phyloP scores from a whole-genome alignment of 2,888 invertebrate species.

The Carterocephalus palaemon region DNA sequence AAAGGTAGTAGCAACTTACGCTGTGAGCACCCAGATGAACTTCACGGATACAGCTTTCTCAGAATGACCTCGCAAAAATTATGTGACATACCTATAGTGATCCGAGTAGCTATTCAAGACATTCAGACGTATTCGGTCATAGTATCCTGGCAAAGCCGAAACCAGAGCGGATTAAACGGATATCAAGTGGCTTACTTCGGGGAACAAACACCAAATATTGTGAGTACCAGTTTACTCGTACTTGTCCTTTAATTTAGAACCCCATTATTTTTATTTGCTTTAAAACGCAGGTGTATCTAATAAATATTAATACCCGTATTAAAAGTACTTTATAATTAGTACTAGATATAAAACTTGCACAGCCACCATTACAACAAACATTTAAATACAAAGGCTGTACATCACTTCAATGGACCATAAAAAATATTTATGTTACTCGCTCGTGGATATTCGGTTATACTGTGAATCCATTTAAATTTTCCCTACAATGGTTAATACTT shows the following conservation, averaged over 20 bases:
- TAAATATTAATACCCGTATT: slow-evolving; percentile 7
- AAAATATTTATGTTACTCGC: slow-evolving; percentile 75
- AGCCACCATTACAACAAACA: slow-evolving; percentile 69
- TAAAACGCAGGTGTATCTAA: neutral
- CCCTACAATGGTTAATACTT: slow-evolving; percentile 49
- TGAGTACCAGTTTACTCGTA: slow-evolving; percentile 61
- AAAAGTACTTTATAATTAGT: slow-evolving; percentile 46
- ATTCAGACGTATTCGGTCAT: slow-evolving; percentile 92
- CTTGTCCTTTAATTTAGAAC: too few relatives aligned
- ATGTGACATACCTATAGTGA: slow-evolving; percentile 90
- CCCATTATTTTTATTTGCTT: neutral
- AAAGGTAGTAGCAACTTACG: slow-evolving; percentile 81
- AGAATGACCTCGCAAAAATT: slow-evolving; percentile 89
- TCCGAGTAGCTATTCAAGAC: slow-evolving; percentile 91
- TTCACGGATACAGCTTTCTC: slow-evolving; percentile 86
- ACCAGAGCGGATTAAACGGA: slow-evolving; percentile 90
- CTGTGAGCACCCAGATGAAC: slow-evolving; percentile 90
- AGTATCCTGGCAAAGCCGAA: slow-evolving; percentile 93
- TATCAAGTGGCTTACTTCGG: slow-evolving; percentile 92
- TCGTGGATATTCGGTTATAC: slow-evolving; percentile 61
- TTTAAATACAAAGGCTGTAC: slow-evolving; percentile 76
- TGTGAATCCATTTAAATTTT: slow-evolving; percentile 68
- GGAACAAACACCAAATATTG: slow-evolving; percentile 71
- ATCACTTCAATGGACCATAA: slow-evolving; percentile 78
- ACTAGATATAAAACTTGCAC: slow-evolving; percentile 52